These are phyloP conservation scores for Temnothorax longispinosus DNA, from an alignment of 1,140 invertebrate species.

Conservation along the genomic window DNA sequence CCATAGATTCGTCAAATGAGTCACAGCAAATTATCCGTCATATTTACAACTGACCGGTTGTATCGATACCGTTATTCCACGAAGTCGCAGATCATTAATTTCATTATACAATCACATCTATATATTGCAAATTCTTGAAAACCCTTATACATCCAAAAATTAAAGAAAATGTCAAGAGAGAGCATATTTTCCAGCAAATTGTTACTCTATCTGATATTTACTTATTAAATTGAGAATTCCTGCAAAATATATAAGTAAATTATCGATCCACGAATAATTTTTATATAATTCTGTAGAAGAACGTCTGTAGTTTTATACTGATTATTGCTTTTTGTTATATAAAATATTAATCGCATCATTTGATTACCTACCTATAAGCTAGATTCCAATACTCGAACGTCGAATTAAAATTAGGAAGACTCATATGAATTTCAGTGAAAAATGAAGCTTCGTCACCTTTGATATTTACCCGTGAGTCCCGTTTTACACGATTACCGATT, in stretches of 20 bases:
- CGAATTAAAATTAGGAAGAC: neutral
- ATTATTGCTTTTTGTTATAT: neutral
- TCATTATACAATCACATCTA: neutral
- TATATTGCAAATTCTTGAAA: neutral
- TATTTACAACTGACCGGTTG: slow-evolving; percentile 18
- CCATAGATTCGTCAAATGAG: slow-evolving; percentile 25
- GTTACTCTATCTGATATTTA: too few species aligned
- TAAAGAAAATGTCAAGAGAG: neutral
- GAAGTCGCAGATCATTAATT: slow-evolving; percentile 2
- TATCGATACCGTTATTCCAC: neutral
- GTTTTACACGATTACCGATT: slow-evolving; percentile 13
- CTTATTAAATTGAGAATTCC: too few species aligned
- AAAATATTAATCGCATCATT: neutral
- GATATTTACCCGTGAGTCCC: neutral
- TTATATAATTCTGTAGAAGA: neutral
- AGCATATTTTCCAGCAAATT: neutral
- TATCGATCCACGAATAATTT: neutral
- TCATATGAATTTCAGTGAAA: neutral
- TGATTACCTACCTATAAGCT: neutral
- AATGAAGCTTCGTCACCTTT: neutral
- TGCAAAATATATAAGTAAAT: neutral
- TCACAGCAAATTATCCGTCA: slow-evolving; percentile 50
- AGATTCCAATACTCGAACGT: neutral
- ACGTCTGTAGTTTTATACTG: too few species aligned
- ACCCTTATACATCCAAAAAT: neutral